Conservation (phyloP, 2,888 invertebrate species). For the Ichneumoninae sp. region DNA sequence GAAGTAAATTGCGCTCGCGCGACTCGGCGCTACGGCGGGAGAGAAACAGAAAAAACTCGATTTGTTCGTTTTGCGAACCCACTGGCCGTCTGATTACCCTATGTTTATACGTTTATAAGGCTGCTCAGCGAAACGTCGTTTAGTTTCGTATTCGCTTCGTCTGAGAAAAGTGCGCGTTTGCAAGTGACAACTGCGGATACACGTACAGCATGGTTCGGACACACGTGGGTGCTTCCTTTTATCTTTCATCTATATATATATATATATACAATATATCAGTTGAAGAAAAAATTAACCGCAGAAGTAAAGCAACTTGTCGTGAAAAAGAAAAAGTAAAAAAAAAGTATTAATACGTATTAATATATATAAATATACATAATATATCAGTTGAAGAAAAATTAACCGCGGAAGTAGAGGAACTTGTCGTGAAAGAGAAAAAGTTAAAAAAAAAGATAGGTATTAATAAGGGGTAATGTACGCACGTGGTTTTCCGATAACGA, state of each 20-base stretch:
- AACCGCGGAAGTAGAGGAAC: background rate
- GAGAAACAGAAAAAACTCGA: constrained; percentile 26
- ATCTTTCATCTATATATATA: constrained; percentile 6
- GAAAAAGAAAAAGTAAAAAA: background rate
- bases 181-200: background rate
- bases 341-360: too few species aligned
- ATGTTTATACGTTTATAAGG: constrained; percentile 79
- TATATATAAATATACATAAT: background rate
- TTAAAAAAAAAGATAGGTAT: background rate
- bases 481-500: constrained; percentile 13
- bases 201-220: constrained; percentile 52
- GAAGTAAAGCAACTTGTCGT: background rate
- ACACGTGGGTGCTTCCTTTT: constrained; percentile 60
- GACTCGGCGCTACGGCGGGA: background rate
- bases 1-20: constrained; percentile 15
- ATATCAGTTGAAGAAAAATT: background rate
- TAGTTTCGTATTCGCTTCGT: constrained; percentile 70
- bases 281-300: background rate
- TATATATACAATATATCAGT: background rate
- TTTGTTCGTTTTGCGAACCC: constrained; percentile 25
- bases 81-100: constrained; percentile 59
- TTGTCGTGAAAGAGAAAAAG: background rate
- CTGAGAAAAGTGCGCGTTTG: constrained; percentile 31
- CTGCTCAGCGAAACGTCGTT: constrained; percentile 66
- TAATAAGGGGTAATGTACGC: background rate